These are phyloP conservation scores for Stratiomys singularior DNA, from an alignment of 2,888 invertebrate species.

Conservation along the genomic window DNA sequence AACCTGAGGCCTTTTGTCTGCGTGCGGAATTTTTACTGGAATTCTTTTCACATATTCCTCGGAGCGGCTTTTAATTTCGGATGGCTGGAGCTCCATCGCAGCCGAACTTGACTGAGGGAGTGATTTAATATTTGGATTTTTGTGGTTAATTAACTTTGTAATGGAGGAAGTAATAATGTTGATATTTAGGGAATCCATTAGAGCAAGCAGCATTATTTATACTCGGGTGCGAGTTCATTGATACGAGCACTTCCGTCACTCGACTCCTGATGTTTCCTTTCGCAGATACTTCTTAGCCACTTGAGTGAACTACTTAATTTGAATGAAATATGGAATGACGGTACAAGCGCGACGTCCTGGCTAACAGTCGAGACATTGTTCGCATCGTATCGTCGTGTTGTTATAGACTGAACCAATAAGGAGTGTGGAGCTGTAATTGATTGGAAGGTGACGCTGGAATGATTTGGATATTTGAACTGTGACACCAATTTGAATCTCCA, in stretches of 20 bases:
- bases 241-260: not conserved
- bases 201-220: too few relatives aligned
- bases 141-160: slow-evolving; percentile 37
- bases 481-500: too few relatives aligned
- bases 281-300: not conserved
- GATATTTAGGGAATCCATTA: slow-evolving; percentile 27
- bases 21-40: slow-evolving; percentile 23
- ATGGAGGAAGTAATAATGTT: slow-evolving; percentile 34
- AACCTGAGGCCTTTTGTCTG: slow-evolving; percentile 34
- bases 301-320: slow-evolving; percentile 17
- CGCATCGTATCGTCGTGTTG: too few relatives aligned
- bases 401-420: too few relatives aligned
- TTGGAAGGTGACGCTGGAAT: too few relatives aligned
- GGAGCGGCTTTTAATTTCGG: slow-evolving; percentile 7
- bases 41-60: slow-evolving; percentile 16
- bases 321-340: slow-evolving; percentile 7
- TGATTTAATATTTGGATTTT: slow-evolving; percentile 34
- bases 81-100: not conserved
- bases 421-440: too few relatives aligned
- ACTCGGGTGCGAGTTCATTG: too few relatives aligned
- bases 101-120: slow-evolving; percentile 29
- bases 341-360: too few relatives aligned
- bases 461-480: too few relatives aligned
- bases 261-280: slow-evolving; percentile 6
- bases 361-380: too few relatives aligned